Evolutionary conservation across 1,140 invertebrate species (phyloP).

Genomic region (Wasmannia auropunctata): DNA sequence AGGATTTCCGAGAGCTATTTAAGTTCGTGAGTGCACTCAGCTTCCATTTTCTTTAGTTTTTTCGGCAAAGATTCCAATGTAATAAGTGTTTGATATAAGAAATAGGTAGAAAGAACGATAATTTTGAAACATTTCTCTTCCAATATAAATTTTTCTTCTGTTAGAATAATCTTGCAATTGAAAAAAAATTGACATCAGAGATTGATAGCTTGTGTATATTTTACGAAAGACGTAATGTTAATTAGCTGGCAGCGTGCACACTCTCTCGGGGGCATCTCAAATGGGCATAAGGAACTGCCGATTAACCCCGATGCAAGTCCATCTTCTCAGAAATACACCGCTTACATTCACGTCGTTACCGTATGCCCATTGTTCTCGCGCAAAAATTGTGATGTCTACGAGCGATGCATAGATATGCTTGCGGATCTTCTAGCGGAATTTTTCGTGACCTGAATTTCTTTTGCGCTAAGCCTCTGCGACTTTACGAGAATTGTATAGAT

Average conservation of each 20-base stretch:
- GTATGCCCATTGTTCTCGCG: conserved; percentile 49
- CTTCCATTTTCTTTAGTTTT: not conserved
- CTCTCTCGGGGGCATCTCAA: conserved; percentile 32
- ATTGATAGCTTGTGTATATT: not conserved
- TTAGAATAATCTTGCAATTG: not conserved
- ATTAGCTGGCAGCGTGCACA: conserved; percentile 16
- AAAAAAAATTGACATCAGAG: not conserved
- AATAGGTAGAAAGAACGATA: not conserved
- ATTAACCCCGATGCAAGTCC: conserved; percentile 57
- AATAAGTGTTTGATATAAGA: not conserved
- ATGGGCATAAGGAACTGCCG: conserved; percentile 55
- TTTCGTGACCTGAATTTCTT: conserved; percentile 35
- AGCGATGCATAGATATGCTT: conserved; percentile 42
- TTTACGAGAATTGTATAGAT: not conserved
- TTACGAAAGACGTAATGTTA: conserved; percentile 5
- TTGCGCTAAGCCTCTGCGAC: not conserved
- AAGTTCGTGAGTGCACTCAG: conserved; percentile 65
- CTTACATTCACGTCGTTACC: not conserved
- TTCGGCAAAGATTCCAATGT: not conserved
- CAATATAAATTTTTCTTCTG: not conserved
- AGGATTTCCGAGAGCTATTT: conserved; percentile 68
- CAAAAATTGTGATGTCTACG: conserved; percentile 33
- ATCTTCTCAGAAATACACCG: conserved; percentile 39
- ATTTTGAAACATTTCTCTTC: not conserved
- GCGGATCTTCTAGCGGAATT: conserved; percentile 48